phyloP scores from a whole-genome alignment of 2,113 vertebrate species.

The Nannospalax galili region DNA sequence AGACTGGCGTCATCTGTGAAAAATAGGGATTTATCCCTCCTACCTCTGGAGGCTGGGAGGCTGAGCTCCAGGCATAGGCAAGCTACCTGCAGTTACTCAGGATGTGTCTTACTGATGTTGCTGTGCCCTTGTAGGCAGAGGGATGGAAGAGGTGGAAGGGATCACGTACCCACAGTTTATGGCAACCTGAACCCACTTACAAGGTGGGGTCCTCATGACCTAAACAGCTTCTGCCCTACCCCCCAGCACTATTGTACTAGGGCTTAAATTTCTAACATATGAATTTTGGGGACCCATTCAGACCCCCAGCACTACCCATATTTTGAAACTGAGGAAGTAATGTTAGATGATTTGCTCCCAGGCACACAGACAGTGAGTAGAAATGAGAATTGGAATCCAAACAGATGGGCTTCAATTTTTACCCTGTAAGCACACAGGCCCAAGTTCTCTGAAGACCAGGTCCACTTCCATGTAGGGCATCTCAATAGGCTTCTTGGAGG shows the following conservation, averaged over 20 bases:
- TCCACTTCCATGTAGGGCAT: background rate
- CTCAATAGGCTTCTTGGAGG: background rate
- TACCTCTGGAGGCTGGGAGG: background rate
- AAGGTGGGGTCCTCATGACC: too few species aligned
- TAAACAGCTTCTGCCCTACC: background rate
- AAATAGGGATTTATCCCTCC: background rate
- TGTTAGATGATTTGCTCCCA: background rate
- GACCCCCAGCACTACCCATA: background rate
- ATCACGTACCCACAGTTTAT: background rate
- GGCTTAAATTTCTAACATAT: background rate
- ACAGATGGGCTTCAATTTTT: background rate
- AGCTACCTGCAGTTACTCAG: background rate
- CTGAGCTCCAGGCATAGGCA: background rate
- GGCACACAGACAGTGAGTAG: background rate
- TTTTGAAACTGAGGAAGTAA: background rate
- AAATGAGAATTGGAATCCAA: background rate
- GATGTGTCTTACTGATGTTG: background rate
- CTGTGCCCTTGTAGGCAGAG: background rate
- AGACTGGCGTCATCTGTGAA: background rate
- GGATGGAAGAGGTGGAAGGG: background rate
- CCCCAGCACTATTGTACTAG: background rate
- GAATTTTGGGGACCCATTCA: background rate
- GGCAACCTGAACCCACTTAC: background rate
- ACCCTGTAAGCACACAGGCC: background rate
- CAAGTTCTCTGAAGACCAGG: background rate